A percentile compares a stretch with the other conserved stretches of the same genome.
Evolutionary conservation across 92 coral and sea anemone genomes (phyloP).

Genomic region (Pocillopora grandis): DNA sequence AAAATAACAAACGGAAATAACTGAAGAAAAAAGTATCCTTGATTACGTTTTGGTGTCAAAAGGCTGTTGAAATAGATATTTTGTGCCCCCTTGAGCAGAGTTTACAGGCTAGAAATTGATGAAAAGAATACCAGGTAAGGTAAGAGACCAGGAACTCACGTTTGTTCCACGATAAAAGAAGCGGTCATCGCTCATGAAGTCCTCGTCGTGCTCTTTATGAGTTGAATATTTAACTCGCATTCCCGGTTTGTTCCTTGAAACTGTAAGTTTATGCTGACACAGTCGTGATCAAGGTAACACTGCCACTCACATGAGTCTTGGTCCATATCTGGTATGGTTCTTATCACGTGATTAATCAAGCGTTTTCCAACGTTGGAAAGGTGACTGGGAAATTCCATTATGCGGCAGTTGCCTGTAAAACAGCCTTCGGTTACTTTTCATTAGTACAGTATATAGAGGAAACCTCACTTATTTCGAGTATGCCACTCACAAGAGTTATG

Average conservation of each 20-base stretch:
- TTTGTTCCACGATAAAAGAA: neutral
- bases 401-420: too few relatives aligned
- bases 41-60: too few relatives aligned
- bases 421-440: too few relatives aligned
- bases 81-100: too few relatives aligned
- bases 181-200: neutral
- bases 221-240: neutral
- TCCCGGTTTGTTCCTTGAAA: neutral
- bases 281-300: conserved; percentile 1
- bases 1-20: too few relatives aligned
- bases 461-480: too few relatives aligned
- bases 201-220: neutral
- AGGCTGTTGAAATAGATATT: too few relatives aligned
- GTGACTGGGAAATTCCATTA: neutral
- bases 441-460: too few relatives aligned
- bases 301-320: neutral
- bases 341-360: neutral
- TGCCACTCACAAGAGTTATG: too few relatives aligned
- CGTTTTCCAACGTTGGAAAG: neutral
- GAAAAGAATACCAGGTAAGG: too few relatives aligned
- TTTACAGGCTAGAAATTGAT: too few relatives aligned
- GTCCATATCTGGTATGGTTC: neutral
- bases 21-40: too few relatives aligned
- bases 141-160: neutral
- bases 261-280: neutral